Conservation (phyloP, 2,797 vertebrate species). For the Antrozous pallidus region DNA sequence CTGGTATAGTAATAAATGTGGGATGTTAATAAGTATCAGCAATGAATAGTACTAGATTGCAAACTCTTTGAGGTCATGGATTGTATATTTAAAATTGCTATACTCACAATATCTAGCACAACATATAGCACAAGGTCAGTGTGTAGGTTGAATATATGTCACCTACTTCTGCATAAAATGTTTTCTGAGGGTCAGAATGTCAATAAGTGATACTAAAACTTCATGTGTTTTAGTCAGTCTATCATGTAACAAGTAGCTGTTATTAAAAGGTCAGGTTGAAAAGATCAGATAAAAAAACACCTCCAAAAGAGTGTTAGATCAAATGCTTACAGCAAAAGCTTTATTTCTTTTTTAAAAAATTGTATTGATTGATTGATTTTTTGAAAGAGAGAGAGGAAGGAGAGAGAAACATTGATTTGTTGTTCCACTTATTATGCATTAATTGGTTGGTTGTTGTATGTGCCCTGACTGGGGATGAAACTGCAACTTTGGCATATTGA, state of each 20-base stretch:
- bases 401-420: neutral
- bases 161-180: neutral
- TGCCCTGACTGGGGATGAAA: neutral
- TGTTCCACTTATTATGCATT: neutral
- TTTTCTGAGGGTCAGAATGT: neutral
- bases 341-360: neutral
- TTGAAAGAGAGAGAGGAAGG: neutral
- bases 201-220: neutral
- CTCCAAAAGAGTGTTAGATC: neutral
- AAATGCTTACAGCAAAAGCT: neutral
- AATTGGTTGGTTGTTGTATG: neutral
- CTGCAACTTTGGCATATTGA: neutral
- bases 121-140: neutral
- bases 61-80: neutral
- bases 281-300: neutral
- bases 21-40: neutral
- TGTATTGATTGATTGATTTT: neutral
- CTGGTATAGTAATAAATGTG: neutral
- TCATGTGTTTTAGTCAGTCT: neutral
- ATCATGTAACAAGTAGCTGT: neutral
- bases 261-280: constrained; percentile 27
- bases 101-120: neutral
- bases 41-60: neutral
- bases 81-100: neutral
- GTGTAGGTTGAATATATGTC: neutral